These are phyloP conservation scores for Pocillopora meandrina DNA, from an alignment of 92 coral and sea anemone species.

Conservation along the genomic window DNA sequence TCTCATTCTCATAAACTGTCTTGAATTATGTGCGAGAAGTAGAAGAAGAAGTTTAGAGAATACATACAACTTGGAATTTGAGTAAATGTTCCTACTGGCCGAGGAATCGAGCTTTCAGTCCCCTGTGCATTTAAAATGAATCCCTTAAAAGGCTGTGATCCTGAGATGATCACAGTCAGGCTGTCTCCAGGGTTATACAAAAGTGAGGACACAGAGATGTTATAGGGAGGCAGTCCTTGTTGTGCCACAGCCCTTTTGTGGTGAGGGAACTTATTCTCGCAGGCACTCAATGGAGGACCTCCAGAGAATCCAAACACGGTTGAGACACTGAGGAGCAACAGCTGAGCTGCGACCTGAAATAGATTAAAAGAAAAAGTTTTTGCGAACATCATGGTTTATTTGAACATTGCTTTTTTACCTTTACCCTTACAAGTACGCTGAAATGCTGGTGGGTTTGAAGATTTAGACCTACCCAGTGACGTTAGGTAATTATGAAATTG, in stretches of 20 bases:
- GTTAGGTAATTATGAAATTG: no score
- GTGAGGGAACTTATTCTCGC: slow-evolving; percentile 48
- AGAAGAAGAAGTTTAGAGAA: not conserved
- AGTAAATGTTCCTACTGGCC: slow-evolving; percentile 63
- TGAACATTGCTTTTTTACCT: no score
- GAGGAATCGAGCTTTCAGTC: slow-evolving; percentile 34
- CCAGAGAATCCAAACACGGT: slow-evolving; percentile 9
- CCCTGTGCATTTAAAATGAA: slow-evolving; percentile 57
- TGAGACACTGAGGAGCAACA: slow-evolving; percentile 5
- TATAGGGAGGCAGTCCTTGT: slow-evolving; percentile 37
- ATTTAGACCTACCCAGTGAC: no score
- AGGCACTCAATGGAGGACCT: slow-evolving; percentile 55
- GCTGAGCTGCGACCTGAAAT: not conserved
- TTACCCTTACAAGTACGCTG: no score
- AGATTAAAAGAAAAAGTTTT: not conserved
- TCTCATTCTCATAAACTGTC: not conserved
- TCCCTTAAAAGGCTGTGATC: slow-evolving; percentile 51
- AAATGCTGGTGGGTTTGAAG: no score
- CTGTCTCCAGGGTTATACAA: slow-evolving; percentile 53
- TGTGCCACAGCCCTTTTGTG: not conserved
- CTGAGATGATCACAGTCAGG: slow-evolving; percentile 52
- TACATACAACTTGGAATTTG: slow-evolving; percentile 22
- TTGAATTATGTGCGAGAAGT: not conserved
- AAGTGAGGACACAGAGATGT: slow-evolving; percentile 47
- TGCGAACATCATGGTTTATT: no score